Conservation (phyloP, 2,113 vertebrate species). For the Cyprinodon variegatus region DNA sequence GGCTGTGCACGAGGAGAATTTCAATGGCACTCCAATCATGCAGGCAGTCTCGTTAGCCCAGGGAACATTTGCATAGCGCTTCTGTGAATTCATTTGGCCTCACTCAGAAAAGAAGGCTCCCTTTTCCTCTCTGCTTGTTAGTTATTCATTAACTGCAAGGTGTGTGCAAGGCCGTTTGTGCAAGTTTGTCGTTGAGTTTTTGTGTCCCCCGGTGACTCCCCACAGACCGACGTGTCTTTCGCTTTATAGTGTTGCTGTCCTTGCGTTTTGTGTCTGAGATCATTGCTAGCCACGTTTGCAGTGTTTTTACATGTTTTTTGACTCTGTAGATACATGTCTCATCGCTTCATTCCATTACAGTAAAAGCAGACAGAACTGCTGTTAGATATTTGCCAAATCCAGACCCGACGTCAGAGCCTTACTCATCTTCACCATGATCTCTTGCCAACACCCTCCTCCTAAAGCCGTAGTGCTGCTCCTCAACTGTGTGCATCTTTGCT, state of each 20-base stretch:
- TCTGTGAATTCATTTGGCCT: slow-evolving; percentile 81
- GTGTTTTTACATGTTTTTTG: slow-evolving; percentile 6
- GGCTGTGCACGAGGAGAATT: slow-evolving; percentile 81
- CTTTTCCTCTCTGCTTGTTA: slow-evolving; percentile 74
- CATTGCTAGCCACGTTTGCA: slow-evolving; percentile 3
- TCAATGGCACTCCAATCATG: slow-evolving; percentile 84
- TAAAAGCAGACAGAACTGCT: slow-evolving; percentile 30
- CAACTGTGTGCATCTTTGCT: slow-evolving; percentile 32
- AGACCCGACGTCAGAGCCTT: slow-evolving; percentile 47
- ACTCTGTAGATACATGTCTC: background rate
- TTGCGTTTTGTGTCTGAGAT: slow-evolving; percentile 17
- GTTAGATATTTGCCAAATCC: slow-evolving; percentile 45
- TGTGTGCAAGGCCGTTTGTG: slow-evolving; percentile 36
- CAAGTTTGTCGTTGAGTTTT: slow-evolving; percentile 11
- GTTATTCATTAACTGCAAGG: slow-evolving; percentile 75
- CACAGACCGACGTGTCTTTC: slow-evolving; percentile 17
- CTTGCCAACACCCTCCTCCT: slow-evolving; percentile 46
- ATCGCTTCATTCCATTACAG: background rate
- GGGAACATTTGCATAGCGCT: slow-evolving; percentile 84
- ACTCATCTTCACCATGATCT: slow-evolving; percentile 51
- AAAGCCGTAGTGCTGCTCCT: slow-evolving; percentile 29
- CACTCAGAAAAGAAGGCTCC: slow-evolving; percentile 81
- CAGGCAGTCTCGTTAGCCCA: slow-evolving; percentile 82
- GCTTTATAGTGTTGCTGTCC: slow-evolving; percentile 5
- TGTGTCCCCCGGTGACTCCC: slow-evolving; percentile 36